A percentile compares a stretch with the other conserved stretches of the same genome.
Evolutionary conservation across 2,797 vertebrate genomes (phyloP).

Genomic region (Poeciliopsis turneri): DNA sequence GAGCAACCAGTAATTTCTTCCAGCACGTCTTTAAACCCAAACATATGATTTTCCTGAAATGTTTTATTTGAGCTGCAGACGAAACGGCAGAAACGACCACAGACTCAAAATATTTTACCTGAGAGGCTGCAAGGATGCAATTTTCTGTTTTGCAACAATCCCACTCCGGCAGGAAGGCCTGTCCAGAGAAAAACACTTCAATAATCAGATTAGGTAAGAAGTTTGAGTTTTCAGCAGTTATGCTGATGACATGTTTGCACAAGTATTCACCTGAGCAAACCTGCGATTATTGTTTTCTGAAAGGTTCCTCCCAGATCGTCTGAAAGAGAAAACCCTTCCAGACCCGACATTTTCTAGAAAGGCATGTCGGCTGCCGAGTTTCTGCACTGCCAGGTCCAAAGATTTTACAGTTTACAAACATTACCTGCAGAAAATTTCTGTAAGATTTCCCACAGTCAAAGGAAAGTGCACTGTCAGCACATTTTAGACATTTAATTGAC

Average conservation of each 20-base stretch:
- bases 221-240: background rate
- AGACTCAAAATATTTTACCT: background rate
- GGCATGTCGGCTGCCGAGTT: conserved; percentile 23
- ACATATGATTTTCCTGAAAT: background rate
- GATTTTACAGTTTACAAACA: conserved; percentile 6
- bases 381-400: conserved; percentile 26
- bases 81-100: background rate
- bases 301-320: background rate
- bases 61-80: background rate
- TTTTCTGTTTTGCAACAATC: background rate
- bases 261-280: conserved; percentile 10
- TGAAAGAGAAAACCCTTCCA: conserved; percentile 33
- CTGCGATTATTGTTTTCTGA: conserved; percentile 9
- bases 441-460: background rate
- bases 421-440: conserved; percentile 10
- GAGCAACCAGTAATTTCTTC: background rate
- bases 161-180: background rate
- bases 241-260: background rate
- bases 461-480: background rate
- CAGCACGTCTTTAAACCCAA: background rate
- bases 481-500: background rate
- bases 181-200: background rate
- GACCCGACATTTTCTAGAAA: conserved; percentile 23
- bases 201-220: background rate
- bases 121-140: background rate